phyloP scores from a whole-genome alignment of 2,888 invertebrate genomes.

The Cyclophora albipunctata region DNA sequence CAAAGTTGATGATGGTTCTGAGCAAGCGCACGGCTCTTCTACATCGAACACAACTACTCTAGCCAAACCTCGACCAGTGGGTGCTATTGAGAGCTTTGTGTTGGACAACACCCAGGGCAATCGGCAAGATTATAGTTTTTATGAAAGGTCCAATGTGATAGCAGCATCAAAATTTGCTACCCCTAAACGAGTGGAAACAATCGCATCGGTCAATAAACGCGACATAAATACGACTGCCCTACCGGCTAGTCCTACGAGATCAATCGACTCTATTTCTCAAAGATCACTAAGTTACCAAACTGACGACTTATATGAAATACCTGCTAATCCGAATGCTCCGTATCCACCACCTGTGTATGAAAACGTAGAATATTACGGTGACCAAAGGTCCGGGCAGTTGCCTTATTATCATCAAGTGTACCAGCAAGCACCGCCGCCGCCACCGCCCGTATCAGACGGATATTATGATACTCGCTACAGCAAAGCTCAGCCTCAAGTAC shows the following conservation, averaged over 20 bases:
- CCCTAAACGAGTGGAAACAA: conserved; percentile 82
- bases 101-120: conserved; percentile 68
- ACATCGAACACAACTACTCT: conserved; percentile 51
- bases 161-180: conserved; percentile 86
- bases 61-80: conserved; percentile 73
- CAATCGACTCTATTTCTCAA: conserved; percentile 76
- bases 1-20: conserved; percentile 68
- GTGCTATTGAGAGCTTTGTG: conserved; percentile 80
- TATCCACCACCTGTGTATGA: conserved; percentile 80
- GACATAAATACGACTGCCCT: conserved; percentile 56
- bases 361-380: conserved; percentile 86
- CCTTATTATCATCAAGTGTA: conserved; percentile 78
- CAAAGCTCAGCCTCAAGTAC: conserved; percentile 89
- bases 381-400: conserved; percentile 71
- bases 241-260: conserved; percentile 76
- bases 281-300: conserved; percentile 71
- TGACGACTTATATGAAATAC: conserved; percentile 64
- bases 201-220: conserved; percentile 65
- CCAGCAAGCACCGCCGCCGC: conserved; percentile 54
- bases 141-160: conserved; percentile 83
- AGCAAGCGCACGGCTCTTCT: conserved; percentile 66
- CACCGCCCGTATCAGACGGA: conserved; percentile 55
- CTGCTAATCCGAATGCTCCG: conserved; percentile 53
- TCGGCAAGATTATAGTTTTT: conserved; percentile 69
- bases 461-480: conserved; percentile 76